Evolutionary conservation across 2,113 vertebrate species (phyloP).

Genomic region (Ictalurus furcatus): DNA sequence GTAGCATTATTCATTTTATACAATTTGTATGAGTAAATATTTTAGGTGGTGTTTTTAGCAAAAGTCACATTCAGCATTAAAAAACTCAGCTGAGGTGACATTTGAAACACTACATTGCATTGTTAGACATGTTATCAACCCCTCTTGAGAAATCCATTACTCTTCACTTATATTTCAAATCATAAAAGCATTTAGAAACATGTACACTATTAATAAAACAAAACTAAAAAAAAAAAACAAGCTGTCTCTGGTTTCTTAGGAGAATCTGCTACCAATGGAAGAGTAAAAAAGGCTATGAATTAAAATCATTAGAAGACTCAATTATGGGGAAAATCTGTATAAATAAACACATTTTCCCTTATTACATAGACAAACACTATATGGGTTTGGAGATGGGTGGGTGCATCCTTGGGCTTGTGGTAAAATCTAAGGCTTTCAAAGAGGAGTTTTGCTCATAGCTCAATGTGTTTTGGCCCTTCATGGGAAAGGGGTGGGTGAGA

Average conservation of each 20-base stretch:
- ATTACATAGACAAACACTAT: constrained; percentile 1
- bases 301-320: constrained; percentile 60
- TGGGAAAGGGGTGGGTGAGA: constrained; percentile 70
- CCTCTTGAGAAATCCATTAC: not conserved
- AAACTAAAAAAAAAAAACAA: constrained; percentile 21
- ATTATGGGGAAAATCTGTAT: constrained; percentile 45
- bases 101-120: not conserved
- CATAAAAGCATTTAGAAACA: constrained; percentile 43
- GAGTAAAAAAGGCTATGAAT: constrained; percentile 52
- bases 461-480: constrained; percentile 66
- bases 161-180: not conserved
- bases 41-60: not conserved
- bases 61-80: not conserved
- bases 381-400: not conserved
- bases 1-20: too few relatives aligned
- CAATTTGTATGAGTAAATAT: not conserved
- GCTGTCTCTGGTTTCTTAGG: constrained; percentile 50
- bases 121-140: not conserved
- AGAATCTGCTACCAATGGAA: constrained; percentile 60
- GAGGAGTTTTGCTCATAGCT: constrained; percentile 58
- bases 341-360: constrained; percentile 15
- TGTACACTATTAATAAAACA: constrained; percentile 48
- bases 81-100: not conserved
- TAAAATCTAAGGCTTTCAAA: constrained; percentile 59
- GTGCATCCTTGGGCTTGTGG: not conserved